Evolutionary conservation across 2,113 vertebrate species (phyloP), one percentile per base, ranked within the genome.

Genomic region (Mormoops blainvillei): DNA sequence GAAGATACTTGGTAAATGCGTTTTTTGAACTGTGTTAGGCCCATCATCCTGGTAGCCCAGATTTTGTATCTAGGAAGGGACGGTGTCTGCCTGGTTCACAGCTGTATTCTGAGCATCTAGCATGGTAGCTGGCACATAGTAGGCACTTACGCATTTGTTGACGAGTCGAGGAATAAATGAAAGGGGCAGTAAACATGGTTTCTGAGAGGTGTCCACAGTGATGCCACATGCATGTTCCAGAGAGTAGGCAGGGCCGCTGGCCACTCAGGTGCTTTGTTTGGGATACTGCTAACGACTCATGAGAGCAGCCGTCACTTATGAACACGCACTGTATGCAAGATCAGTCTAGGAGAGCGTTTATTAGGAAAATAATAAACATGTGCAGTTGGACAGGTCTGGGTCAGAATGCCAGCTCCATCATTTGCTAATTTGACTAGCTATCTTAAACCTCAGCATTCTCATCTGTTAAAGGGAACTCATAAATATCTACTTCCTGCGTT

Each of bases 221-320:
- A 33, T 2, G 19, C 13, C 19, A 3, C 31, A 38, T 1, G 31
- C 1, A 2, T 1, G 4, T 20, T 28, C 4, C 58, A 50, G 36
- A 63, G 24, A 38, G 61, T 7, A 14, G 50, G 26, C 45, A 41
- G 50, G 41, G 4, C 45, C 63, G 15, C 81, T n/a, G 61, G 86
- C 11, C 19, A 48, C n/a, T 18, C 18, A 33, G 28, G 16, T 31
- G 9, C 65, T 89, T 73, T 48, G n/a, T 89, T 65, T 73, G 52
- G 70, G 38, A 24, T 61, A 19, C 67, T 41, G 38, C 19, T 81
- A 31, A 73, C 3, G 22, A 24, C 8, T 68, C 33, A 33, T 24
- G 76, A 92, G 73, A 31, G 11, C 45, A 67, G 71, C 36, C 52
- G 3, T 20, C 82, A 15, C 0, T 43, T 54, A 28, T 19, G 82